Base-by-base conservation (phyloP, 2,797 vertebrate species). In the Poeciliopsis presidionis region DNA sequence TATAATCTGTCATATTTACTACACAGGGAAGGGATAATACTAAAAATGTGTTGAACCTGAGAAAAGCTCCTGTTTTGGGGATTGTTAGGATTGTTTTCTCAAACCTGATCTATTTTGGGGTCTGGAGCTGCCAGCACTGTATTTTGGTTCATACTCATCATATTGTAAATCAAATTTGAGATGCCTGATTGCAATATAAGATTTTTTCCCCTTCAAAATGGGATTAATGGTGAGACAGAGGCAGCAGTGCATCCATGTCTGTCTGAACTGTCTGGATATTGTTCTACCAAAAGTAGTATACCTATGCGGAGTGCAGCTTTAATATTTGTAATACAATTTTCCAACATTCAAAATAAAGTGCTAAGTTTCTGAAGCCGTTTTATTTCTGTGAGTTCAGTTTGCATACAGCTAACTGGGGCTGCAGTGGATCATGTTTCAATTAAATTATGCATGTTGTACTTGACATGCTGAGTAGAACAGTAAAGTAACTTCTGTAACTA, bases 1-100 rank as follows among this genome's bases (percentile, higher is more conserved):
- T 90, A 88, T 49, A 46, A n/a, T 76, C 2, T 77, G 5, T 77
- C 16, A 76, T 49, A 81, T 85, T 86, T 77, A 82, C 51, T 30
- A 61, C 73, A 77, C 1, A n/a, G 51, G 13, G 2, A 30, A 13
- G 16, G 53, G 47, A 70, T 87, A 79, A 82, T 0, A 7, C 8
- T 14, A n/a, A 46, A 71, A 79, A 46, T 39, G 16, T 51, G 65
- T 73, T 78, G 11, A 30, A 45, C 8, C 20, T 28, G 0, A 69
- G 7, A n/a, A 55, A 65, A 18, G 16, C 33, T 36, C n/a, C 16
- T 59, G 57, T 28, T 63, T 39, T 39, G 61, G n/a, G 16, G 13
- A 18, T 63, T 63, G 59, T 18, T 51, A 7, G 20, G 20, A 51
- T 51, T 59, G 55, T 30, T 59, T 59, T 59, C 13, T n/a, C 53